Evolutionary conservation across 2,888 invertebrate species (phyloP).

Genomic region (Gryllus longicercus): DNA sequence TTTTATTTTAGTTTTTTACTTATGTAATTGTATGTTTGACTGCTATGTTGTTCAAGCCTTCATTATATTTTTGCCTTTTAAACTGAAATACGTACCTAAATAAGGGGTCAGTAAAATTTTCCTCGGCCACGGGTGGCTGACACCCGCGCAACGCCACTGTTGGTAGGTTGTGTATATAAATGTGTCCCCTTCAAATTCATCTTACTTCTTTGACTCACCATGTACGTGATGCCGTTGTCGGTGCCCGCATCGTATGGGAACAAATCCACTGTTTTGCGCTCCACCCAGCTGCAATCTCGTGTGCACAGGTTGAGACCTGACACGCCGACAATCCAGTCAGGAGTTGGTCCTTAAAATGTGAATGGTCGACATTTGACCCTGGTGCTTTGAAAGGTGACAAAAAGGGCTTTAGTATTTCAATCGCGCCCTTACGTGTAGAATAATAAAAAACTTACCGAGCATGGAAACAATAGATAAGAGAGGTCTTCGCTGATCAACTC

Average conservation of each 20-base stretch:
- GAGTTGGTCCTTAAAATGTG: slow-evolving; percentile 72
- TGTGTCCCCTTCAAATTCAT: not conserved
- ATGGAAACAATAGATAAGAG: slow-evolving; percentile 82
- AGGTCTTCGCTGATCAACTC: slow-evolving; percentile 80
- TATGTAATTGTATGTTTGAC: no score
- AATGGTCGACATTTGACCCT: not conserved
- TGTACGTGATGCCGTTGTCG: slow-evolving; percentile 87
- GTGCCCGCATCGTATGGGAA: slow-evolving; percentile 96
- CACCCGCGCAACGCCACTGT: not conserved
- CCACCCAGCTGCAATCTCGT: slow-evolving; percentile 88
- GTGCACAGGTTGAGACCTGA: slow-evolving; percentile 83
- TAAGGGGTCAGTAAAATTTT: no score
- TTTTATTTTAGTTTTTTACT: no score
- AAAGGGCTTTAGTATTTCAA: not conserved
- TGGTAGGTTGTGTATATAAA: not conserved
- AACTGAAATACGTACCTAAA: no score
- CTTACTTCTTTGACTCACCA: slow-evolving; percentile 55
- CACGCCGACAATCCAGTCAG: slow-evolving; percentile 97
- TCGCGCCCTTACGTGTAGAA: not conserved
- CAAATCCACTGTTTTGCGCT: slow-evolving; percentile 75
- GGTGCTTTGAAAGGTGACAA: not conserved
- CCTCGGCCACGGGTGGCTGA: no score
- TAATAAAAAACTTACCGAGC: slow-evolving; percentile 59
- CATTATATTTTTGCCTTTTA: no score
- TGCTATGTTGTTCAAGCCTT: no score